Conservation (phyloP, 2,113 vertebrate genomes). For the Laterallus jamaicensis region DNA sequence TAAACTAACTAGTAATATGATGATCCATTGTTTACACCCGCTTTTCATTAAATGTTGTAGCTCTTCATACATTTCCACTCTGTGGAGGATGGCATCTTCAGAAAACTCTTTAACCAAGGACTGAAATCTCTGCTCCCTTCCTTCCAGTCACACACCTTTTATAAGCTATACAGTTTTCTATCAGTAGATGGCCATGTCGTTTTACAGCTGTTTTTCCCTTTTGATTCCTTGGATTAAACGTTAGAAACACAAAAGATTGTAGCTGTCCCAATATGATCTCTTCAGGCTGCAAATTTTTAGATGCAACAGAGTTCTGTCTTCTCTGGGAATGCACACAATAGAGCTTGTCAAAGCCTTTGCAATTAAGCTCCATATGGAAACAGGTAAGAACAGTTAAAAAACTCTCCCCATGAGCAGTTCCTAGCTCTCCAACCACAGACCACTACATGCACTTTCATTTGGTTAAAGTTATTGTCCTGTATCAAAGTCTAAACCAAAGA, state of each 20-base stretch:
- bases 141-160: neutral
- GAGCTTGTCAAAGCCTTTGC: neutral
- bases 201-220: constrained; percentile 3
- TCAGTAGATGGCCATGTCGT: constrained; percentile 39
- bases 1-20: neutral
- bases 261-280: neutral
- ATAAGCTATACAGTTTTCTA: constrained; percentile 13
- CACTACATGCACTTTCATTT: neutral
- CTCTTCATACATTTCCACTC: neutral
- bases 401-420: neutral
- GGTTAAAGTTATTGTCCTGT: neutral
- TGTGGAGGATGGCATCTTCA: neutral
- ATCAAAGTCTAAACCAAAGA: neutral
- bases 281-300: neutral
- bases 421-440: neutral
- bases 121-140: neutral
- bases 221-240: neutral
- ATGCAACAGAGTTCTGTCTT: neutral
- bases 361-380: neutral
- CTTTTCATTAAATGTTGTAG: neutral
- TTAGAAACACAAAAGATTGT: neutral
- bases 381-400: neutral
- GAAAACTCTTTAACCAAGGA: neutral
- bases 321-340: neutral
- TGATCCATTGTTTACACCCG: neutral